These are phyloP conservation scores for Stramonita haemastoma DNA, from an alignment of 2,888 invertebrate genomes.

Conservation along the genomic window DNA sequence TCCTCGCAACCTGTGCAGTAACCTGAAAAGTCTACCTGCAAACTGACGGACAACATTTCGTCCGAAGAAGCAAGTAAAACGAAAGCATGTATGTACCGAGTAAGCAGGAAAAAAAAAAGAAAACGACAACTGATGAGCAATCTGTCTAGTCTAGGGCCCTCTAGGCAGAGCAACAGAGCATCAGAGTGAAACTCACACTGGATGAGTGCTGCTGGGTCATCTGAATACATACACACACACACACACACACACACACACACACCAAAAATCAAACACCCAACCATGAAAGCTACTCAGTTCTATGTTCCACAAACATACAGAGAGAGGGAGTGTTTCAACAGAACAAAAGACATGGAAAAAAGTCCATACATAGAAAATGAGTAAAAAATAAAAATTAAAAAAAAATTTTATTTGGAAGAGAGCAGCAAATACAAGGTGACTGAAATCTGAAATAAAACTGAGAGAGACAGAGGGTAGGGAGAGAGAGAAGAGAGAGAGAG, in stretches of 20 bases:
- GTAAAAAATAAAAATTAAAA: too few species aligned
- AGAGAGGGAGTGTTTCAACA: neutral
- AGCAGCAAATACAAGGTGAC: too few species aligned
- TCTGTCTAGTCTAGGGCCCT: neutral
- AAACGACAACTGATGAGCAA: neutral
- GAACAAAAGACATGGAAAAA: neutral
- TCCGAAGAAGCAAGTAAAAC: too few species aligned
- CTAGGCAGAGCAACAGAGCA: neutral
- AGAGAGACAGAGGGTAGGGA: too few species aligned
- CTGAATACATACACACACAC: constrained; percentile 27
- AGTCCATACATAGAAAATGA: neutral
- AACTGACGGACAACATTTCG: too few species aligned
- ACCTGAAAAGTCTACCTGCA: too few species aligned
- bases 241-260: neutral
- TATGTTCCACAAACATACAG: neutral
- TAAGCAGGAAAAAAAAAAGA: too few species aligned
- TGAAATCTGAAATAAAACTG: too few species aligned
- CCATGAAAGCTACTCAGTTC: neutral
- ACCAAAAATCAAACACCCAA: neutral
- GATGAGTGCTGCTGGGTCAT: constrained; percentile 37
- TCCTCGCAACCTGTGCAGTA: too few species aligned
- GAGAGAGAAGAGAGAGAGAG: too few species aligned
- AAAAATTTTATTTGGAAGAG: too few species aligned
- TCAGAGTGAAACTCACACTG: constrained; percentile 31
- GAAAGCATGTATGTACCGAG: too few species aligned